A percentile compares a stretch with the other conserved stretches of the same genome.
Conservation (phyloP, 2,113 vertebrate genomes). For the Rhinopithecus roxellana region DNA sequence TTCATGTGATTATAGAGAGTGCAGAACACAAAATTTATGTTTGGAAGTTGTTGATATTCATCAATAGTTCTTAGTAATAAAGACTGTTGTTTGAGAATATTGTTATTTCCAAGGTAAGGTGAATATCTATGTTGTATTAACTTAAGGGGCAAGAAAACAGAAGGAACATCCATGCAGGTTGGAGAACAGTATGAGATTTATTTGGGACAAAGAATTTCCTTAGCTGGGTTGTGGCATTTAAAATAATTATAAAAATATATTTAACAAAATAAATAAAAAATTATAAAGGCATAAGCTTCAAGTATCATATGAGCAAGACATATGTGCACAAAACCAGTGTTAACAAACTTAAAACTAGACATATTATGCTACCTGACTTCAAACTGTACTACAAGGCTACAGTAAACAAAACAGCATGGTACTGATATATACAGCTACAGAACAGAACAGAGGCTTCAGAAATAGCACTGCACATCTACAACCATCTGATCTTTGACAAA, state of each 20-base stretch:
- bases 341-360: too few relatives aligned
- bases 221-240: neutral
- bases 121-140: rapidly evolving
- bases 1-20: neutral
- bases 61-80: neutral
- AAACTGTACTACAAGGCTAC: too few relatives aligned
- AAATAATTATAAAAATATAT: neutral
- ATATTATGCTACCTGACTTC: too few relatives aligned
- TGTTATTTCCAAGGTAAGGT: neutral
- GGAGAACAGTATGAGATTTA: too few relatives aligned
- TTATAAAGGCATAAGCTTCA: too few relatives aligned
- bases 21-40: neutral
- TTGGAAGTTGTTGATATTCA: neutral
- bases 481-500: too few relatives aligned
- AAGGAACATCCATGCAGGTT: neutral
- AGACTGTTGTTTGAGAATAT: neutral
- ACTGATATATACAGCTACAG: too few relatives aligned
- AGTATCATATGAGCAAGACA: too few relatives aligned
- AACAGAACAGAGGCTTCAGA: too few relatives aligned
- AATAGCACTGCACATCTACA: too few relatives aligned
- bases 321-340: neutral
- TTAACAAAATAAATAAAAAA: neutral
- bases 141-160: neutral
- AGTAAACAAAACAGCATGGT: too few relatives aligned
- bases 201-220: neutral